Evolutionary conservation across 2,113 vertebrate species (phyloP).

Genomic region (Hippocampus abdominalis): DNA sequence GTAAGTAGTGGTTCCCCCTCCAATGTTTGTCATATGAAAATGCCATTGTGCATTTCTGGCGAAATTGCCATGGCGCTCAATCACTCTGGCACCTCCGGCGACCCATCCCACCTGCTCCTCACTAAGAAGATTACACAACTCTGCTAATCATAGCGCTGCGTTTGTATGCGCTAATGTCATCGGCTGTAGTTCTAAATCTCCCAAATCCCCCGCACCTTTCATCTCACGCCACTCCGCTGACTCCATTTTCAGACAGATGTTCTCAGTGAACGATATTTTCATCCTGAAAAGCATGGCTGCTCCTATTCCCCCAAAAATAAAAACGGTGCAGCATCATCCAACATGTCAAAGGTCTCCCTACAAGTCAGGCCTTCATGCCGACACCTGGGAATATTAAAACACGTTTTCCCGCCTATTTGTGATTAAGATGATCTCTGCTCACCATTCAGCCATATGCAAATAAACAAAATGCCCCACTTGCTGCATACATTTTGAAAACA

Average conservation of each 20-base stretch:
- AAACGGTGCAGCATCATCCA: constrained; percentile 22
- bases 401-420: constrained; percentile 61
- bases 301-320: neutral
- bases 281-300: neutral
- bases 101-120: constrained; percentile 59
- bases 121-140: constrained; percentile 69
- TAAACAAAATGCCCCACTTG: constrained; percentile 62
- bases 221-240: constrained; percentile 53
- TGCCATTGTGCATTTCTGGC: neutral
- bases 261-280: too few relatives aligned
- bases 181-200: constrained; percentile 61
- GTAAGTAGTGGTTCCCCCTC: neutral
- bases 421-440: constrained; percentile 66
- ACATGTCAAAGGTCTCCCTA: constrained; percentile 23
- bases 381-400: constrained; percentile 64
- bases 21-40: neutral
- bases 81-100: neutral
- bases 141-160: constrained; percentile 60
- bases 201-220: constrained; percentile 65
- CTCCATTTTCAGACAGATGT: constrained; percentile 51
- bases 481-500: constrained; percentile 65
- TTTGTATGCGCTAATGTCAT: constrained; percentile 60
- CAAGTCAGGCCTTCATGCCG: constrained; percentile 28
- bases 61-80: neutral
- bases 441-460: constrained; percentile 61